Evolutionary conservation across 2,888 invertebrate genomes (phyloP).

Genomic region (Erebia epiphron): DNA sequence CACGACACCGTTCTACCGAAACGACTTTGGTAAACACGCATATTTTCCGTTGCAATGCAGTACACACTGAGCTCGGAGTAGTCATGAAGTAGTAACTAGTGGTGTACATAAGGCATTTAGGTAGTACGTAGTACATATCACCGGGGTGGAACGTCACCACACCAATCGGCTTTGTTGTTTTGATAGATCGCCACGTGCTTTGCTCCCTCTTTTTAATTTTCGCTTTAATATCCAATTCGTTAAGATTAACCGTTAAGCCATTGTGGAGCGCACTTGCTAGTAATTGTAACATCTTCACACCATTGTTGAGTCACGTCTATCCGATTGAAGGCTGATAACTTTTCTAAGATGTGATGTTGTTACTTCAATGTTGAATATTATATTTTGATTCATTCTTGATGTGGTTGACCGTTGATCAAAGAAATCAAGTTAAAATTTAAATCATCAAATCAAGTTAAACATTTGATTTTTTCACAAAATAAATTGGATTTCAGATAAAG

Average conservation of each 20-base stretch:
- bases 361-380: background rate
- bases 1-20: slow-evolving; percentile 82
- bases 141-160: slow-evolving; percentile 81
- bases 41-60: slow-evolving; percentile 84
- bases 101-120: slow-evolving; percentile 83
- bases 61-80: slow-evolving; percentile 83
- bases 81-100: slow-evolving; percentile 83
- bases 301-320: slow-evolving; percentile 13
- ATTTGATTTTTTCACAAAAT: too few relatives aligned
- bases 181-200: slow-evolving; percentile 80
- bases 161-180: slow-evolving; percentile 83
- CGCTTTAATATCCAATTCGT: slow-evolving; percentile 39
- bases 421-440: background rate
- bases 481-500: too few relatives aligned
- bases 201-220: slow-evolving; percentile 64
- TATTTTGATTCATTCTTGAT: background rate
- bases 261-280: slow-evolving; percentile 25
- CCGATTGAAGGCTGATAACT: background rate
- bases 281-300: slow-evolving; percentile 4
- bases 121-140: slow-evolving; percentile 83
- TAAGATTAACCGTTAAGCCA: slow-evolving; percentile 36
- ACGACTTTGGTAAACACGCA: slow-evolving; percentile 84
- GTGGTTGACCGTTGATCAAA: background rate
- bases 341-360: background rate
- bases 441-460: too few relatives aligned